phyloP scores from a whole-genome alignment of 2,888 invertebrate genomes.

The Rhagonycha lutea region DNA sequence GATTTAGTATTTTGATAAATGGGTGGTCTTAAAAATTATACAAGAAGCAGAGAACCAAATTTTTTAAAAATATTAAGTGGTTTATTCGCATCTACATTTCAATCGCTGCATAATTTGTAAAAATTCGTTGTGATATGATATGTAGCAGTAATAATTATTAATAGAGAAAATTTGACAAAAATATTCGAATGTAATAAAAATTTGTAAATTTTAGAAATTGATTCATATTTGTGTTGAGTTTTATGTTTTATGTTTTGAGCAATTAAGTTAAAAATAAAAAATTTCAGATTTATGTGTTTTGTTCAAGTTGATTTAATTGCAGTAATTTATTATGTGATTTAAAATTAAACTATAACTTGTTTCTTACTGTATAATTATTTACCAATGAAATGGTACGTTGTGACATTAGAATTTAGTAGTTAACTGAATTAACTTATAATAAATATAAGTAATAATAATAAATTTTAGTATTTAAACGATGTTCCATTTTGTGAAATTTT shows the following conservation, averaged over 20 bases:
- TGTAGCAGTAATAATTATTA: not conserved
- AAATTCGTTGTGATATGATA: not conserved
- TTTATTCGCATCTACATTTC: not conserved
- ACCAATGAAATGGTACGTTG: slow-evolving; percentile 1
- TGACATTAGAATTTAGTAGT: not conserved
- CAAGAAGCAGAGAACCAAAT: not conserved
- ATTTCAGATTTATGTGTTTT: slow-evolving; percentile 1
- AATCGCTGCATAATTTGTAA: not conserved
- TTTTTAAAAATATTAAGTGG: not conserved
- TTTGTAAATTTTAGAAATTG: not conserved
- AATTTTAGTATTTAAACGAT: not conserved
- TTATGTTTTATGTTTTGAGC: not conserved
- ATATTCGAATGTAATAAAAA: not conserved
- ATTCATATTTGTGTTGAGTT: not conserved
- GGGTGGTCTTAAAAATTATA: not conserved
- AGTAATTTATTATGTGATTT: slow-evolving; percentile 2
- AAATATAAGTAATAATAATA: not conserved
- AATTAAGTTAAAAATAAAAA: slow-evolving; percentile 2
- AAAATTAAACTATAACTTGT: slow-evolving; percentile 2
- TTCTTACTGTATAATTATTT: slow-evolving; percentile 3
- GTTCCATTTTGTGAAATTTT: not conserved
- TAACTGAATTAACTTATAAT: not conserved
- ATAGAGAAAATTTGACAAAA: not conserved
- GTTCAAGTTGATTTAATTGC: not conserved
- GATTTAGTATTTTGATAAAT: not conserved